Evolutionary conservation across 1,140 invertebrate genomes (phyloP).

Genomic region (Drosophila ananassae): DNA sequence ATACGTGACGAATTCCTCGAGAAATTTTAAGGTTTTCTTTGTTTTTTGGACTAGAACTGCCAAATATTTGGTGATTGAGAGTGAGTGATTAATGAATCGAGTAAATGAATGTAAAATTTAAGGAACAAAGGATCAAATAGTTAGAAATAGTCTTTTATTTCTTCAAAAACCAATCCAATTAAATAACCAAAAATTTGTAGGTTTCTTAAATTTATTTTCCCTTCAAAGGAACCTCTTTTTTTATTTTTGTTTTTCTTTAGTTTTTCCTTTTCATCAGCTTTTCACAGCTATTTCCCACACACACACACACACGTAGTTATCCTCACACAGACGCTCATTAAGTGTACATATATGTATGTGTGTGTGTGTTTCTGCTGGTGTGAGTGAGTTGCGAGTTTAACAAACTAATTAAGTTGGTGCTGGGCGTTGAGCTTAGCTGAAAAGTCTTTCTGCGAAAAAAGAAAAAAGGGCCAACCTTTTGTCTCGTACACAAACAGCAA

Average conservation of each 20-base stretch:
- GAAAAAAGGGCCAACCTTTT: constrained; percentile 38
- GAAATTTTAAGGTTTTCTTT: background rate
- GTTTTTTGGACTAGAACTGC: constrained; percentile 19
- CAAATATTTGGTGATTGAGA: background rate
- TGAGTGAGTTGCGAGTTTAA: constrained; percentile 51
- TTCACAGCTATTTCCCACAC: constrained; percentile 16
- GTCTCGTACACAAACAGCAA: constrained; percentile 44
- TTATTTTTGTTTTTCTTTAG: background rate
- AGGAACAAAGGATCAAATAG: too few relatives aligned
- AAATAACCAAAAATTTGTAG: background rate
- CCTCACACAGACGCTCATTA: constrained; percentile 26
- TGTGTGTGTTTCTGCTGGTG: background rate
- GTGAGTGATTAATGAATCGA: background rate
- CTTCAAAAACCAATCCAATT: too few relatives aligned
- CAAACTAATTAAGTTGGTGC: constrained; percentile 71
- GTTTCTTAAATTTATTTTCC: background rate
- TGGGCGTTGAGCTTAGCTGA: constrained; percentile 54
- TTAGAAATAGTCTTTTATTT: too few relatives aligned
- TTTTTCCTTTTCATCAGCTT: constrained; percentile 19
- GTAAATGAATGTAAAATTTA: background rate
- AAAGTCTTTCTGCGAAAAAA: constrained; percentile 16
- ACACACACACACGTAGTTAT: constrained; percentile 11
- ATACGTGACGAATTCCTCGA: constrained; percentile 7
- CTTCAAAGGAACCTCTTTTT: background rate
- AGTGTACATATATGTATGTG: constrained; percentile 12